Evolutionary conservation across 2,888 invertebrate genomes (phyloP).

Genomic region (Marronus borbonicus): DNA sequence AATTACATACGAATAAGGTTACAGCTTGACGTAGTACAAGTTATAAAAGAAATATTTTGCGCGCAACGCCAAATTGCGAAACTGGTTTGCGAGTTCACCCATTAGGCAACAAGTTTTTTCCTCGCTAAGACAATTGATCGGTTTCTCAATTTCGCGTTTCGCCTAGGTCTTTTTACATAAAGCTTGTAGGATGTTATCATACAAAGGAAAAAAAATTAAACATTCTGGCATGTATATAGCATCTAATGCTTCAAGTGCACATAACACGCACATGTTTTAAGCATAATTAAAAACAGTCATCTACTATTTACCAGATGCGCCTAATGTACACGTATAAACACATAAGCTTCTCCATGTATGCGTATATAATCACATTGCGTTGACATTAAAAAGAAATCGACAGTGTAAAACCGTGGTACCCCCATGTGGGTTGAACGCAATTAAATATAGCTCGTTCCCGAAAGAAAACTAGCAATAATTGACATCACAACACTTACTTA

Average conservation of each 20-base stretch:
- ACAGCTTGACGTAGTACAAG: no score
- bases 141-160: no score
- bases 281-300: conserved; percentile 39
- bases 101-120: neutral
- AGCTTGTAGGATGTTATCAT: no score
- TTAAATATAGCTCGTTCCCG: neutral
- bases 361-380: conserved; percentile 29
- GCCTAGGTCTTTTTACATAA: no score
- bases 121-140: neutral
- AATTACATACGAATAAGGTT: no score
- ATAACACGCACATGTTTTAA: conserved; percentile 38
- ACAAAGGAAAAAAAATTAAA: no score
- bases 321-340: neutral
- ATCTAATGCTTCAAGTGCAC: no score
- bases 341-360: neutral
- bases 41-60: no score
- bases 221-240: no score
- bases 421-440: neutral
- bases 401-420: neutral
- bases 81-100: neutral
- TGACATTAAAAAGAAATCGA: conserved; percentile 33
- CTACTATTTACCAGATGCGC: conserved; percentile 38
- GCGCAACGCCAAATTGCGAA: neutral
- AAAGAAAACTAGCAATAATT: neutral
- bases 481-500: conserved; percentile 9